Evolutionary conservation across 1,140 invertebrate species (phyloP).

Genomic region (Eueides isabella): DNA sequence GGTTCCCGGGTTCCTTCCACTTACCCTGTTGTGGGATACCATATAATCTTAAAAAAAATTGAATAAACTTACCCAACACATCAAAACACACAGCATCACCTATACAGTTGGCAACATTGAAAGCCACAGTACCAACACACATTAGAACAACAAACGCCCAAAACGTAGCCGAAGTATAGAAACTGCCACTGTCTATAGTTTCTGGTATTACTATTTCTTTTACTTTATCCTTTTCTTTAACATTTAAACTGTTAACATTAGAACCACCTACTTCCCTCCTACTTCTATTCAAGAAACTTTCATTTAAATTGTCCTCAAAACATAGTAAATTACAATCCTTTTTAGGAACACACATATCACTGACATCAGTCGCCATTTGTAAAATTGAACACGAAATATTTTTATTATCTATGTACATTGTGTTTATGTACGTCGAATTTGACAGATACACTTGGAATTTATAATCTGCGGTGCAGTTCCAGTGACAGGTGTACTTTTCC

Average conservation of each 20-base stretch:
- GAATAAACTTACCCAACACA: constrained; percentile 84
- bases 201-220: constrained; percentile 31
- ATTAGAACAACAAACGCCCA: constrained; percentile 88
- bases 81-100: constrained; percentile 92
- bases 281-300: constrained; percentile 35
- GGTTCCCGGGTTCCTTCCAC: too few species aligned
- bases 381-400: constrained; percentile 65
- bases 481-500: constrained; percentile 65
- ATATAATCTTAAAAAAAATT: too few species aligned
- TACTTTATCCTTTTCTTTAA: constrained; percentile 32
- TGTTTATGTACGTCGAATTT: constrained; percentile 59
- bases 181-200: constrained; percentile 38
- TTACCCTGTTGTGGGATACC: too few species aligned
- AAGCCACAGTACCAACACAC: constrained; percentile 88
- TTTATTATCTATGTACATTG: constrained; percentile 53
- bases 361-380: constrained; percentile 57
- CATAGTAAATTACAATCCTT: constrained; percentile 63
- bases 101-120: constrained; percentile 89
- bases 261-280: constrained; percentile 39
- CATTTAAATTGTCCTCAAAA: constrained; percentile 50
- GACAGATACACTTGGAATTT: constrained; percentile 62
- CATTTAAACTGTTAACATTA: constrained; percentile 23
- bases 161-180: constrained; percentile 84
- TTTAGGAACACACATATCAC: constrained; percentile 54
- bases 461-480: constrained; percentile 56